Evolutionary conservation across 2,888 invertebrate species (phyloP), one percentile per base, ranked within the genome.

Genomic region (Ectropis crepuscularia): DNA sequence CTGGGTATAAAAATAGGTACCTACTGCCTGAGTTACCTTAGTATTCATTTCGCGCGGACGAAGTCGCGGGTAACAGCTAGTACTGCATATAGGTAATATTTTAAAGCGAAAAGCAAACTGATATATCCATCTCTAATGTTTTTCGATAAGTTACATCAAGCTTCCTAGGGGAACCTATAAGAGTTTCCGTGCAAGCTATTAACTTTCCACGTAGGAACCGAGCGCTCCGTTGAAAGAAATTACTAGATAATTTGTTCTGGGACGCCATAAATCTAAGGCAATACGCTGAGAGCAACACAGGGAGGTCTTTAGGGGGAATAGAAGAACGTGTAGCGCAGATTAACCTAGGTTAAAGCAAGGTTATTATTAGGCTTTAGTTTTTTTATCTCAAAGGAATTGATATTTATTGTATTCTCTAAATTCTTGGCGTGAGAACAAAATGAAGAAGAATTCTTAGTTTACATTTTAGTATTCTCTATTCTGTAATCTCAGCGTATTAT

Each of bases 201-300:
- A 64, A 43, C 55, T 64, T 64, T 64, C 51, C 55, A 64, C 59
- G 55, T 47, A 51, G 47, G 55, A 63, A 55, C 55, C 54, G 47
- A 47, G 55, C 50, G 55, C 60, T 60, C 53, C 43, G 60, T 47
- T 64, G 55, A 55, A 64, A 64, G 64, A 64, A 64, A 64, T 64
- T 57, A 60, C 64, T 64, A 60, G 64, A 64, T 64, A 64, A 64
- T 64, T 64, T 64, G 64, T 64, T 64, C 60, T 59, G 55, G 60
- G 64, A 60, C 64, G 55, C 39, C 43, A 64, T 64, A 64, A 64
- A 64, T 64, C 64, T 60, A 53, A 51, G 48, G 55, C 59, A 60
- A 64, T 64, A 57, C 55, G 47, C 51, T 57, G 60, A 51, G 60
- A 59, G 54, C 37, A 63, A 60, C 59, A 57, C 45, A 16, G 60